These are phyloP conservation scores for Leucoptera coffeella DNA, from an alignment of 2,888 invertebrate genomes.

Conservation along the genomic window DNA sequence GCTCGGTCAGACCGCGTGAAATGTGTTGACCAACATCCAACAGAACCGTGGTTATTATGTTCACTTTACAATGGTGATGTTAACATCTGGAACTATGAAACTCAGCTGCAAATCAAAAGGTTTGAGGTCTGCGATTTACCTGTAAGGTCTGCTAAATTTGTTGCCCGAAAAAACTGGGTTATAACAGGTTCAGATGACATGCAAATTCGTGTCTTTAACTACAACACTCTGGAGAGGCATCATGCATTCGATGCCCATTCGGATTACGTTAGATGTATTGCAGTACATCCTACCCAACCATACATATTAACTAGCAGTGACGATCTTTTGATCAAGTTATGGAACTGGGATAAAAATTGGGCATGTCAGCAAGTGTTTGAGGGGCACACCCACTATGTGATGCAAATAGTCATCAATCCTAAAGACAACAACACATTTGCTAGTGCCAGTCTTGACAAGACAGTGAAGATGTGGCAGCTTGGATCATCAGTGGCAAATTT, in stretches of 20 bases:
- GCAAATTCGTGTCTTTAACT: conserved; percentile 95
- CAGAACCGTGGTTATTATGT: conserved; percentile 98
- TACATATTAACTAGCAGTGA: conserved; percentile 95
- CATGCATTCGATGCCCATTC: conserved; percentile 98
- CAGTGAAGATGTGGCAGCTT: conserved; percentile 98
- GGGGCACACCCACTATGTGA: conserved; percentile 98
- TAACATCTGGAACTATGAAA: conserved; percentile 99
- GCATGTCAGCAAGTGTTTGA: conserved; percentile 97
- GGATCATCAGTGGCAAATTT: conserved; percentile 97
- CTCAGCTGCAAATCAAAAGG: conserved; percentile 77
- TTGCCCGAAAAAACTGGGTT: conserved; percentile 97
- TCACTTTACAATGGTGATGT: conserved; percentile 98
- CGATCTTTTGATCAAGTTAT: conserved; percentile 96
- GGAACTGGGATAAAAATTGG: conserved; percentile 99
- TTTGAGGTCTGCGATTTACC: conserved; percentile 96
- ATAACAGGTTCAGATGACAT: conserved; percentile 96
- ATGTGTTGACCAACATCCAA: conserved; percentile 94
- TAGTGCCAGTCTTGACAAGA: conserved; percentile 96
- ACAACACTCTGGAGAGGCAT: conserved; percentile 94
- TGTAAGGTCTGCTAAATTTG: conserved; percentile 92
- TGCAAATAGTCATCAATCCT: conserved; percentile 99
- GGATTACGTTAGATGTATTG: conserved; percentile 94
- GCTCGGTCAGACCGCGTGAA: conserved; percentile 98
- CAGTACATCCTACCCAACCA: conserved; percentile 95
- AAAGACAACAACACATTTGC: conserved; percentile 99